Conservation (phyloP, 2,113 vertebrate species). For the Calypte anna region DNA sequence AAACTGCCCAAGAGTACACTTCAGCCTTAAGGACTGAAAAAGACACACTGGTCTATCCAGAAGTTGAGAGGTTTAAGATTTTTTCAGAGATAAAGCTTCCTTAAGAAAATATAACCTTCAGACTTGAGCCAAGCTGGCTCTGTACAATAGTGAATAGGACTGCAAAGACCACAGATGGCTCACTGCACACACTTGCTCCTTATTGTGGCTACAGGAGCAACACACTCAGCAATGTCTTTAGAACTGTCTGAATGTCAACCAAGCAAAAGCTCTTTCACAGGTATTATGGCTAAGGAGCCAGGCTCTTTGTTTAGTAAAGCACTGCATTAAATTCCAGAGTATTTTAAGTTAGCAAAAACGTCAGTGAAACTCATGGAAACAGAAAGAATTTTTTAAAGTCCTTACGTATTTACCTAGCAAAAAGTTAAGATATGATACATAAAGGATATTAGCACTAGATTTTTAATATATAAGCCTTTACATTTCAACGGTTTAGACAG, state of each 20-base stretch:
- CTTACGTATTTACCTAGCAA: not conserved
- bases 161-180: not conserved
- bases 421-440: not conserved
- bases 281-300: not conserved
- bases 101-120: conserved; percentile 39
- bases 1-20: not conserved
- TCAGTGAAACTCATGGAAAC: not conserved
- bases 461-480: conserved; percentile 57
- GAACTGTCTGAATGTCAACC: not conserved
- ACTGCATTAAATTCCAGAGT: not conserved
- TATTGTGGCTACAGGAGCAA: conserved; percentile 6
- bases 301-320: conserved; percentile 9
- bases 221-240: not conserved
- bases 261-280: not conserved
- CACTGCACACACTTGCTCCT: not conserved
- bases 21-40: not conserved
- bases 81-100: not conserved
- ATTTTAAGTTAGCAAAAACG: not conserved
- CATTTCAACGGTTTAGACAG: conserved; percentile 28
- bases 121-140: not conserved
- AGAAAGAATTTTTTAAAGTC: not conserved
- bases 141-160: not conserved
- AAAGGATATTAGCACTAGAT: not conserved
- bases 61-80: not conserved
- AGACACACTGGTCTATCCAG: not conserved